Base-by-base conservation (phyloP, 30 jellyfish, hydroid and myxozoan species). In the Aurelia sp. region DNA sequence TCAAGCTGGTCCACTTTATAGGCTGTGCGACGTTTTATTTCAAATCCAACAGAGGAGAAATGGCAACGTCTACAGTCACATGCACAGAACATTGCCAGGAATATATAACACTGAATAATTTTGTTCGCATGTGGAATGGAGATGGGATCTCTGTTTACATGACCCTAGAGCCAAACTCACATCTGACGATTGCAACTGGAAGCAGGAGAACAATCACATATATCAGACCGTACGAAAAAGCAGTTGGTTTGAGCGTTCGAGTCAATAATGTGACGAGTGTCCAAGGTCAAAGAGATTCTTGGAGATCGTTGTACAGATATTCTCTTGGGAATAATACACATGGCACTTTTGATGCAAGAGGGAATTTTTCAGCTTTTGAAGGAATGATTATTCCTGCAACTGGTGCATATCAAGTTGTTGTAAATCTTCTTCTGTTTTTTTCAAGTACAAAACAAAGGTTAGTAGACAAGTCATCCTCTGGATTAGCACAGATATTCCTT, bases 361-460 rank as follows among this genome's bases (percentile, higher is more conserved):
- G 93, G 31, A 86, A 86, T 66, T 86, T 41, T 50, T 74, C 88
- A 8, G 60, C 84, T 12, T 55, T 74, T 17, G 89, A 79, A 31
- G 88, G 90, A 48, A 65, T 78, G 95, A 72, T 92, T 58, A 71
- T 92, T 13, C 96, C 82, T 4, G 66, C 76, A 53, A 93, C 90
- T 17, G 98, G 98, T 7, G 84, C 93, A 13, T 92, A 79, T 58
- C 85, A 86, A 66, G 93, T 92, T 30, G 73, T 90, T 18, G 90
- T 84, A 16, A 92, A 92, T 73, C 60, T 92, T 55, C 74, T 69
- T 16, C 31, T 87, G 83, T 40, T 37, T 15, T 74, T 90, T 50
- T 23, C 81, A 4, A 33, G 79, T 27, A 71, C 22, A 16, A 62
- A 7, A 9, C 50, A 65, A 48, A 59, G 93, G 93, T 84, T 13